These are phyloP conservation scores for Trichopoda pennipes DNA, from an alignment of 2,888 invertebrate species.

Conservation along the genomic window DNA sequence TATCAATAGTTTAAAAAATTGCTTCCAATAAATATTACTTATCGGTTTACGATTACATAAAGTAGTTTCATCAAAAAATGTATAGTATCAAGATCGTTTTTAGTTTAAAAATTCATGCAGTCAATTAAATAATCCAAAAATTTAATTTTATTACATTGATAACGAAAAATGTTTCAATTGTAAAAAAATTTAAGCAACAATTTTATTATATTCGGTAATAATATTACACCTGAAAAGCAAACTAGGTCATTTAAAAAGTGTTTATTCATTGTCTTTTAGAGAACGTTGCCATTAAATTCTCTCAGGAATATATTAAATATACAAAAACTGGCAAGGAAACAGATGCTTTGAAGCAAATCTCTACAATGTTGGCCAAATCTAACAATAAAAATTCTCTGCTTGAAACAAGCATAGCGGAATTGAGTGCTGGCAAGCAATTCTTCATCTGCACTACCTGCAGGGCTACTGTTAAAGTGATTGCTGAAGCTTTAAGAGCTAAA, in stretches of 20 bases:
- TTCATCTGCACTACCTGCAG: conserved; percentile 77
- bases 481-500: conserved; percentile 81
- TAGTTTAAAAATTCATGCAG: too few species aligned
- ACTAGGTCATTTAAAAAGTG: background rate
- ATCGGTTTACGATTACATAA: too few species aligned
- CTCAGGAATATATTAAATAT: conserved; percentile 75
- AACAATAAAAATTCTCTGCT: conserved; percentile 73
- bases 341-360: conserved; percentile 70
- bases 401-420: conserved; percentile 71
- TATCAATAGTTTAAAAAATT: too few species aligned
- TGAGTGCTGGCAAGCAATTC: conserved; percentile 73
- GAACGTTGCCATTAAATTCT: conserved; percentile 74
- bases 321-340: conserved; percentile 74
- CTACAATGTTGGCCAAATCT: conserved; percentile 71
- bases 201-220: too few species aligned
- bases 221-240: background rate
- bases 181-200: too few species aligned
- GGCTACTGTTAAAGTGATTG: conserved; percentile 73
- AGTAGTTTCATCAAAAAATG: too few species aligned
- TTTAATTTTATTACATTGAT: too few species aligned
- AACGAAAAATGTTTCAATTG: too few species aligned
- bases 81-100: too few species aligned
- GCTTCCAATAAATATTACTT: too few species aligned
- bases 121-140: too few species aligned
- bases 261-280: conserved; percentile 67